Percentiles rank a stretch among this genome's conserved stretches.
Evolutionary conservation across 2,888 invertebrate species (phyloP).

Genomic region (Allolobophora icterica): DNA sequence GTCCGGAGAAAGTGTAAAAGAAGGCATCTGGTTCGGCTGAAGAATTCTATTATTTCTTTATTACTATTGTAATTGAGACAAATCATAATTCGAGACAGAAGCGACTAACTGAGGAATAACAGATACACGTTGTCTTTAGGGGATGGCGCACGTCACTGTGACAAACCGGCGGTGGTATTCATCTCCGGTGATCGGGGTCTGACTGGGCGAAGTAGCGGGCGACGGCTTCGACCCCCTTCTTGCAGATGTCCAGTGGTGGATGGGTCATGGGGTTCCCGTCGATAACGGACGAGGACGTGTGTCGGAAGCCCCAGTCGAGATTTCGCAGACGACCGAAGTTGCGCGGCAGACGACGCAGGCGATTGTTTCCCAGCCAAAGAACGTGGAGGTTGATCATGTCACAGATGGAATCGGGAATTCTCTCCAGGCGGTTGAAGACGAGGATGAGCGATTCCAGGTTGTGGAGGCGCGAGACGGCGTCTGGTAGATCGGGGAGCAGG

Average conservation of each 20-base stretch:
- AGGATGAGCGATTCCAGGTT: constrained; percentile 62
- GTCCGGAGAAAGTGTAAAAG: not conserved
- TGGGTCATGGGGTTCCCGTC: constrained; percentile 61
- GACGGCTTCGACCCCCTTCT: constrained; percentile 59
- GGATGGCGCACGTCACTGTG: too few relatives aligned
- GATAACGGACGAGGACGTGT: constrained; percentile 57
- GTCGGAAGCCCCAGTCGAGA: constrained; percentile 61
- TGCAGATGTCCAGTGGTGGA: constrained; percentile 63
- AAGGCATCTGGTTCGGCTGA: not conserved
- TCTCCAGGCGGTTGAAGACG: constrained; percentile 60
- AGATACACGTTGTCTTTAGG: too few relatives aligned
- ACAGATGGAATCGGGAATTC: constrained; percentile 61
- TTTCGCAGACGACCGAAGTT: constrained; percentile 57
- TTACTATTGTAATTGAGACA: not conserved
- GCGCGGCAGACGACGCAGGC: constrained; percentile 57
- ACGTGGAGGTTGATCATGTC: constrained; percentile 60
- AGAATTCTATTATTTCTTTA: not conserved
- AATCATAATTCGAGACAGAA: not conserved
- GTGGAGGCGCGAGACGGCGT: constrained; percentile 59
- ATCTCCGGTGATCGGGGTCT: constrained; percentile 1
- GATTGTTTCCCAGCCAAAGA: constrained; percentile 66
- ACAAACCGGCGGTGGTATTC: not conserved
- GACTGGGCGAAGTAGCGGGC: constrained; percentile 53
- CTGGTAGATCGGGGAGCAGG: constrained; percentile 54
- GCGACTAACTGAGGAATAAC: not conserved